Base-by-base conservation (phyloP, 1,140 invertebrate species). In the Leucophenga varia region DNA sequence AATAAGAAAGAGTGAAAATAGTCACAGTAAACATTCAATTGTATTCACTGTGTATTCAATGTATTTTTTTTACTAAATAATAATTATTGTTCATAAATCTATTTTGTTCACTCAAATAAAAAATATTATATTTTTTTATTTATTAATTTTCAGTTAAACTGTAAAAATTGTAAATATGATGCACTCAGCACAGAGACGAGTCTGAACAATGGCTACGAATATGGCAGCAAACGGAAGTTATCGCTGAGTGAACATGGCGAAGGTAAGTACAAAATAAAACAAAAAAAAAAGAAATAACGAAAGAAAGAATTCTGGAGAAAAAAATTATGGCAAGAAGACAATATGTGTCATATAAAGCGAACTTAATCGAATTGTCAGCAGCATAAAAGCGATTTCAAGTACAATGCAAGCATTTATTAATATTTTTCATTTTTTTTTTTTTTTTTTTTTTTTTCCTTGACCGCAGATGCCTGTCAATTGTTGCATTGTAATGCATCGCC, bases 121-220 rank as follows among this genome's bases (percentile, higher is more conserved):
- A n/a, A n/a, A n/a, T n/a, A 25, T 19, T 19, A 18, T 3, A 17
- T 5, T 30, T 30, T 2, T 36, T 38, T 12, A 18, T 36, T 19
- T 31, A 14, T 18, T 46, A 38, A 9, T 12, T 43, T 43, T 13
- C 28, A 55, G 55, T 40, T 58, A 25, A 69, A 58, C 34, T 74
- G 72, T 55, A 72, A 61, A 35, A 49, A 54, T 46, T 74, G 72
- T 44, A 70, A 70, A 47, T 74, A 74, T 44, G 71, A 74, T 52
- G 56, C 52, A 36, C 49, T 72, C 39, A 60, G 56, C 45, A 55
- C 52, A 9, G 71, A 72, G 34, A 61, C 64, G 13, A 72, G 55
- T 37, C 49, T 70, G 6, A 67, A 56, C 5, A 60, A 64, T 18
- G 53, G 54, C 52, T 68, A 68, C 16, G 64, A 73, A 25, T 73